phyloP scores from a whole-genome alignment of 2,113 vertebrate species.

The Delphinus delphis region DNA sequence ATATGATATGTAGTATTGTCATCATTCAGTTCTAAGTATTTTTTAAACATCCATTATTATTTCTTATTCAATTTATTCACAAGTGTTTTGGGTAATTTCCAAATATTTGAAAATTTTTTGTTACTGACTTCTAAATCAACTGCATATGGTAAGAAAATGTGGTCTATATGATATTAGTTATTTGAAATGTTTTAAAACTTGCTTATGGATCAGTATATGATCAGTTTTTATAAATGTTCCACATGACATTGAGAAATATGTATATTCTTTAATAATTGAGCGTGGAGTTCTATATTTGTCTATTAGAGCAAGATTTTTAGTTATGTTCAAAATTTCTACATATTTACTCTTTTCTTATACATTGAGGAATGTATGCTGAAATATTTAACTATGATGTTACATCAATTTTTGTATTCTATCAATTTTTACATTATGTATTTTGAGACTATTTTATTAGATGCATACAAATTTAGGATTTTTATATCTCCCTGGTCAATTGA shows the following conservation, averaged over 20 bases:
- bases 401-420: not conserved
- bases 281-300: not conserved
- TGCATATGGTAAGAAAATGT: not conserved
- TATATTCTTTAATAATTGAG: not conserved
- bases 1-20: not conserved
- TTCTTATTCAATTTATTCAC: not conserved
- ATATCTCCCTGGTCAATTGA: not conserved
- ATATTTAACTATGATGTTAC: not conserved
- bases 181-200: slow-evolving; percentile 24
- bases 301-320: not conserved
- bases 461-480: not conserved
- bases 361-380: not conserved
- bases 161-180: not conserved
- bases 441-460: slow-evolving; percentile 1
- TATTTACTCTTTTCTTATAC: not conserved
- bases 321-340: not conserved
- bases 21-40: not conserved
- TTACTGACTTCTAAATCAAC: not conserved
- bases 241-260: not conserved
- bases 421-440: not conserved
- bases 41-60: not conserved
- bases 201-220: not conserved
- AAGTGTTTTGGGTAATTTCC: not conserved
- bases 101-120: not conserved
- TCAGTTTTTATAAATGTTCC: slow-evolving; percentile 1